These are phyloP conservation scores for Palaemon carinicauda DNA, from an alignment of 1,140 invertebrate species.

Conservation along the genomic window DNA sequence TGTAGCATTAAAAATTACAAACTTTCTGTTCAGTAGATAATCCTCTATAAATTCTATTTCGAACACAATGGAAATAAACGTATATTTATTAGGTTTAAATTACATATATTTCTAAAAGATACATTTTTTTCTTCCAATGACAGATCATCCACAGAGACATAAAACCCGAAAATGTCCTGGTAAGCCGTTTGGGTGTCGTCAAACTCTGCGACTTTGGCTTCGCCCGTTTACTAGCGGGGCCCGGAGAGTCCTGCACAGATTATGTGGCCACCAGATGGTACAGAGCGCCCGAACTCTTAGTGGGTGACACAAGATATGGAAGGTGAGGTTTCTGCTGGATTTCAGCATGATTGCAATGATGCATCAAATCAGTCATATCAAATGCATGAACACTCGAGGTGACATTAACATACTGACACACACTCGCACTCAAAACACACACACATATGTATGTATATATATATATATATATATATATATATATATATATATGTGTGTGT, in stretches of 20 bases:
- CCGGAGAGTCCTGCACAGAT: conserved; percentile 72
- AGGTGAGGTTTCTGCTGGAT: conserved; percentile 47
- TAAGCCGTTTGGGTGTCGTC: conserved; percentile 80
- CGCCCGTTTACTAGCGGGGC: conserved; percentile 71
- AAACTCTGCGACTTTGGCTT: conserved; percentile 92
- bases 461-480: conserved; percentile 31
- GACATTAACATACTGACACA: too few species aligned
- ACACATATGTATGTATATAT: neutral
- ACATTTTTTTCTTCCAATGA: neutral
- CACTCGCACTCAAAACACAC: neutral
- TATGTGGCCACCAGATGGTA: conserved; percentile 89
- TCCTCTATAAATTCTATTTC: too few species aligned
- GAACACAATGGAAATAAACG: too few species aligned
- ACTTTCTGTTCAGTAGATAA: too few species aligned
- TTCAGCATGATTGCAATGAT: neutral
- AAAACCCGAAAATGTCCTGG: conserved; percentile 90
- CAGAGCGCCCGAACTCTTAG: conserved; percentile 82
- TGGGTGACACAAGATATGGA: conserved; percentile 76
- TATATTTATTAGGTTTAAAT: too few species aligned
- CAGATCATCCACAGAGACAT: conserved; percentile 90
- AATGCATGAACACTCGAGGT: too few species aligned
- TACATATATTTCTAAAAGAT: too few species aligned
- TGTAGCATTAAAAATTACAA: too few species aligned
- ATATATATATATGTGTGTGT: neutral
- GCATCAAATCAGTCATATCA: too few species aligned